These are phyloP conservation scores for Pelobates fuscus DNA, from an alignment of 2,113 vertebrate species.

Conservation along the genomic window DNA sequence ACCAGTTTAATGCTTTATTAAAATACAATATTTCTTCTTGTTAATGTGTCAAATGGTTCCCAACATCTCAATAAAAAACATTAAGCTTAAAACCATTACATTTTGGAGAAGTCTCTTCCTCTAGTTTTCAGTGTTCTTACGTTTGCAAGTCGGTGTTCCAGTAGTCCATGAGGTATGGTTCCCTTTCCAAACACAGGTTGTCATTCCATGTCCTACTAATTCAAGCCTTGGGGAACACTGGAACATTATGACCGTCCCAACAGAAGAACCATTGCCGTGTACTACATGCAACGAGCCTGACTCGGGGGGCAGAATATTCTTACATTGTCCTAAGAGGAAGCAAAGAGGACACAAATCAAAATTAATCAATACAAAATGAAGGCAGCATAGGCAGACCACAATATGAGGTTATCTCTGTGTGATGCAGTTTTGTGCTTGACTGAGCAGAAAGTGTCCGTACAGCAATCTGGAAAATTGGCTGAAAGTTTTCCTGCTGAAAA, in stretches of 20 bases:
- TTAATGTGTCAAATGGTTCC: too few relatives aligned
- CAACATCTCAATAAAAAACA: too few relatives aligned
- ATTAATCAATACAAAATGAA: constrained; percentile 15
- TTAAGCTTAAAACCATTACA: too few relatives aligned
- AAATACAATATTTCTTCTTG: too few relatives aligned
- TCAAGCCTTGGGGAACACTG: constrained; percentile 76
- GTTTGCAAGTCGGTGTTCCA: constrained; percentile 72
- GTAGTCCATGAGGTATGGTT: constrained; percentile 78
- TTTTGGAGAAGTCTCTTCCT: too few relatives aligned
- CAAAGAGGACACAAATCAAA: constrained; percentile 24
- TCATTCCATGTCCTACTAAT: constrained; percentile 70
- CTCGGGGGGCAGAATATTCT: constrained; percentile 64
- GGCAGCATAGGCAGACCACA: constrained; percentile 9
- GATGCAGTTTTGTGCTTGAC: constrained; percentile 19
- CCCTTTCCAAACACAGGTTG: constrained; percentile 72
- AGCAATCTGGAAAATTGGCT: constrained; percentile 16
- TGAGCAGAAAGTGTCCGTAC: constrained; percentile 37
- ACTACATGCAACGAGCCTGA: constrained; percentile 72
- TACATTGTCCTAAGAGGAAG: constrained; percentile 70
- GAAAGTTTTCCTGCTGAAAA: neutral
- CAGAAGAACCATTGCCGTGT: constrained; percentile 75
- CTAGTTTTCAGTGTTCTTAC: too few relatives aligned
- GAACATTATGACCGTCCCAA: constrained; percentile 79
- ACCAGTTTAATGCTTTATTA: too few relatives aligned
- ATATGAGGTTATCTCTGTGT: constrained; percentile 18